A percentile compares a stretch with the other conserved stretches of the same genome.
phyloP scores from a whole-genome alignment of 2,888 invertebrate genomes.

The Epinotia demarniana region DNA sequence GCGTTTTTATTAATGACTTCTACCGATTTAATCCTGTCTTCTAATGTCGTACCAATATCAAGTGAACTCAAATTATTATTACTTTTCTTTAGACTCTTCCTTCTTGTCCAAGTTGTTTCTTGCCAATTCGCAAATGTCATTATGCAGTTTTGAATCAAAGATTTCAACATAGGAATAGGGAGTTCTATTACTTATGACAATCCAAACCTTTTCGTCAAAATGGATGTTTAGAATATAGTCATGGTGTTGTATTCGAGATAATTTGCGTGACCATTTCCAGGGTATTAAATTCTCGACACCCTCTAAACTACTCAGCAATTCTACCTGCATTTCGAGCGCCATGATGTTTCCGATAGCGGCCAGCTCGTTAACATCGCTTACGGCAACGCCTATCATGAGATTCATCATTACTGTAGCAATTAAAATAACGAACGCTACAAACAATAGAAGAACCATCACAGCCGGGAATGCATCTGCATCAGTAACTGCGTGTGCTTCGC shows the following conservation, averaged over 20 bases:
- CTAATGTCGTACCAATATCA: too few relatives aligned
- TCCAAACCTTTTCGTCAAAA: too few relatives aligned
- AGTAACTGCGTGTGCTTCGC: neutral
- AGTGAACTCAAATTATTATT: too few relatives aligned
- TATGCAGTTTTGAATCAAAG: neutral
- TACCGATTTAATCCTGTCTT: too few relatives aligned
- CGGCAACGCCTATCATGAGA: constrained; percentile 69
- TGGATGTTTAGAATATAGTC: too few relatives aligned
- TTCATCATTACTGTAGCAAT: constrained; percentile 70
- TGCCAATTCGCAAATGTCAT: too few relatives aligned
- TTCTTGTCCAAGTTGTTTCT: too few relatives aligned
- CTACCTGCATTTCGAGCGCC: constrained; percentile 66
- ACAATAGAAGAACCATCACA: constrained; percentile 47
- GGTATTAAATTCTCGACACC: neutral
- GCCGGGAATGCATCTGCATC: neutral
- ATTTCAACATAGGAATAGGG: neutral
- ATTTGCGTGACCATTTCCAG: neutral
- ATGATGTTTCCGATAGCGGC: constrained; percentile 65
- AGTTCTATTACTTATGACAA: too few relatives aligned
- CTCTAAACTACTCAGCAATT: constrained; percentile 59
- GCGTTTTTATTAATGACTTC: too few relatives aligned
- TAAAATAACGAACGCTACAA: constrained; percentile 63
- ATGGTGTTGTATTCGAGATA: neutral
- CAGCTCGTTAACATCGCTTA: constrained; percentile 68
- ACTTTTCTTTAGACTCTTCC: too few relatives aligned